phyloP scores from a whole-genome alignment of 2,888 invertebrate species.

The Cerceris ruficornis region DNA sequence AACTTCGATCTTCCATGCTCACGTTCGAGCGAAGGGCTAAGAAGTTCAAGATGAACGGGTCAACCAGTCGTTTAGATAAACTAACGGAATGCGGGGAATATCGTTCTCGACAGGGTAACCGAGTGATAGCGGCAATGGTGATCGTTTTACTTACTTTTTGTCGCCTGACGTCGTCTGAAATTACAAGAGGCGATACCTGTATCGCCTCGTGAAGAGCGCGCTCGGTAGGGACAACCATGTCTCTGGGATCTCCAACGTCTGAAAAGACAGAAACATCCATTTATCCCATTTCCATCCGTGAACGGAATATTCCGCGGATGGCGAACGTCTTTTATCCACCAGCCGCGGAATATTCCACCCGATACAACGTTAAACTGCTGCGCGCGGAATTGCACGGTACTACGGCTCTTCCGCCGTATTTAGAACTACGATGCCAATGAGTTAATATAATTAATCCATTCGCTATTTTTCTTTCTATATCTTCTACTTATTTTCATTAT shows the following conservation, averaged over 20 bases:
- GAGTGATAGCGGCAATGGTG: neutral
- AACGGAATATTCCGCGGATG: too few relatives aligned
- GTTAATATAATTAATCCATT: too few relatives aligned
- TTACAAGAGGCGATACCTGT: constrained; percentile 73
- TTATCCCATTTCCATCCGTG: neutral
- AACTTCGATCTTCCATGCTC: constrained; percentile 2
- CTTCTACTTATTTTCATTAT: too few relatives aligned
- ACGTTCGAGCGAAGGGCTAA: constrained; percentile 18
- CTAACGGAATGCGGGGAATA: neutral
- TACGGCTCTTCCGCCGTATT: too few relatives aligned
- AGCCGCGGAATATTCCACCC: too few relatives aligned
- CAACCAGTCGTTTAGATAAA: constrained; percentile 7
- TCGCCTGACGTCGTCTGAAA: constrained; percentile 74
- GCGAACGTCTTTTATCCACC: too few relatives aligned
- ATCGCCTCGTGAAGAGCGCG: constrained; percentile 76
- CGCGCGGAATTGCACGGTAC: too few relatives aligned
- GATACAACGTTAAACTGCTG: too few relatives aligned
- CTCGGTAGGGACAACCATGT: constrained; percentile 75
- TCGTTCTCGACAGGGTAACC: neutral
- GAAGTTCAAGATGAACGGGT: constrained; percentile 33
- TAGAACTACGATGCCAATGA: too few relatives aligned
- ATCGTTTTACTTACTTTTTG: constrained; percentile 70
- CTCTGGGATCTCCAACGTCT: constrained; percentile 48
- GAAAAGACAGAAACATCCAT: constrained; percentile 27
- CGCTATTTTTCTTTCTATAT: too few relatives aligned